A percentile compares a stretch with the other conserved stretches of the same genome.
Evolutionary conservation across 2,113 vertebrate species (phyloP).

Genomic region (Excalfactoria chinensis): DNA sequence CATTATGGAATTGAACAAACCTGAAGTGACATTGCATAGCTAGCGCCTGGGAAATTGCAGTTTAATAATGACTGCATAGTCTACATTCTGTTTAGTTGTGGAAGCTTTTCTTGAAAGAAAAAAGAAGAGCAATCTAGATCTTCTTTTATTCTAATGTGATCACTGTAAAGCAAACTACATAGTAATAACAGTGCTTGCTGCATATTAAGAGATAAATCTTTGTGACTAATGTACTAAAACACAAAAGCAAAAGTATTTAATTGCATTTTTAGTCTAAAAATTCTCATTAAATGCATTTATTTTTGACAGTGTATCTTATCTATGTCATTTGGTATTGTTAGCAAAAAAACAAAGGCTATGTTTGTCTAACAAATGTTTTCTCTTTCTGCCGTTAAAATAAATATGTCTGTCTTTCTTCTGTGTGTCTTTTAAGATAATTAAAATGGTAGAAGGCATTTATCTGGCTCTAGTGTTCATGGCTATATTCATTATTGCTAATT

Average conservation of each 20-base stretch:
- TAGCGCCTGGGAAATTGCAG: background rate
- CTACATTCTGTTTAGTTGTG: background rate
- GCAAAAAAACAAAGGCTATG: background rate
- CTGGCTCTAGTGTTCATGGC: conserved; percentile 1
- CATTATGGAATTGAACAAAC: background rate
- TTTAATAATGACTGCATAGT: background rate
- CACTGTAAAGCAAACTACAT: background rate
- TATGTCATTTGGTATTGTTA: background rate
- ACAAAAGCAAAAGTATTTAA: conserved; percentile 25
- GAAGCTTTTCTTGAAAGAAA: background rate
- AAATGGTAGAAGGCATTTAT: conserved; percentile 51
- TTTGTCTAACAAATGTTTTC: background rate
- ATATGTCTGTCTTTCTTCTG: background rate
- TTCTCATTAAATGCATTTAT: background rate
- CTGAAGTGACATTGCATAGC: background rate
- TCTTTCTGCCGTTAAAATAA: conserved; percentile 8
- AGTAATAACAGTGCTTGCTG: background rate
- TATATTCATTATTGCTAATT: conserved; percentile 61
- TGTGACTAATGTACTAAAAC: conserved; percentile 47
- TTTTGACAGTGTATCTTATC: conserved; percentile 1
- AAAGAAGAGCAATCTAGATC: background rate
- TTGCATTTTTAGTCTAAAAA: conserved; percentile 18
- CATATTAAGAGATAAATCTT: conserved; percentile 37
- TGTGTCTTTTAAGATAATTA: conserved; percentile 62
- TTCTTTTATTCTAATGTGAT: background rate